phyloP scores from a whole-genome alignment of 2,113 vertebrate species.

The Athene cunicularia region DNA sequence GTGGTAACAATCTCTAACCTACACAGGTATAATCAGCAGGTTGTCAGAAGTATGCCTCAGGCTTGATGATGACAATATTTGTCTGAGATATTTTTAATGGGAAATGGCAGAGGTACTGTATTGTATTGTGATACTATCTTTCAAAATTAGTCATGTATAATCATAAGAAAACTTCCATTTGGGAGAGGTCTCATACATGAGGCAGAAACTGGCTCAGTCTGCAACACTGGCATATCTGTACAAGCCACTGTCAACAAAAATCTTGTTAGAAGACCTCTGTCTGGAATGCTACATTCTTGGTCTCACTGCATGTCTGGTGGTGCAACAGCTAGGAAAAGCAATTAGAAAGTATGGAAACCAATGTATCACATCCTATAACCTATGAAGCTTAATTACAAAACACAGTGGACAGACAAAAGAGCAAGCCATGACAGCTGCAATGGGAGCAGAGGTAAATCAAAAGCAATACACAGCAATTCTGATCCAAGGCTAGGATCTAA shows the following conservation, averaged over 20 bases:
- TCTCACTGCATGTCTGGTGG: not conserved
- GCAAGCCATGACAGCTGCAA: not conserved
- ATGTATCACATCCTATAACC: not conserved
- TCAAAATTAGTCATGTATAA: slow-evolving; percentile 41
- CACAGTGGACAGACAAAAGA: not conserved
- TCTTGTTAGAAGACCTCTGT: not conserved
- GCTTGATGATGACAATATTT: slow-evolving; percentile 18
- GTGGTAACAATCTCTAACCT: not conserved
- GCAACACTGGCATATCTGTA: not conserved
- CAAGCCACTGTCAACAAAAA: not conserved
- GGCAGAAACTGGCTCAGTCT: not conserved
- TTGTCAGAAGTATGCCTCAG: not conserved
- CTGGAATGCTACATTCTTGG: not conserved
- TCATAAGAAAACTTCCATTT: not conserved
- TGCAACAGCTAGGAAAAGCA: not conserved
- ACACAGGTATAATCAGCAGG: not conserved
- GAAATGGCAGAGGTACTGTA: not conserved
- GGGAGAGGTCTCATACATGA: not conserved
- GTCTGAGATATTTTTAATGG: slow-evolving; percentile 13
- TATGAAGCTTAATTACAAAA: not conserved
- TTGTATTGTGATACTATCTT: not conserved
- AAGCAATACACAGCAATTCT: not conserved
- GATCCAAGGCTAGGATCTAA: not conserved
- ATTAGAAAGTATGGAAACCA: not conserved
- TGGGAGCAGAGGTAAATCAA: not conserved